Evolutionary conservation across 2,888 invertebrate species (phyloP).

Genomic region (Lordiphosa fenestrarum): DNA sequence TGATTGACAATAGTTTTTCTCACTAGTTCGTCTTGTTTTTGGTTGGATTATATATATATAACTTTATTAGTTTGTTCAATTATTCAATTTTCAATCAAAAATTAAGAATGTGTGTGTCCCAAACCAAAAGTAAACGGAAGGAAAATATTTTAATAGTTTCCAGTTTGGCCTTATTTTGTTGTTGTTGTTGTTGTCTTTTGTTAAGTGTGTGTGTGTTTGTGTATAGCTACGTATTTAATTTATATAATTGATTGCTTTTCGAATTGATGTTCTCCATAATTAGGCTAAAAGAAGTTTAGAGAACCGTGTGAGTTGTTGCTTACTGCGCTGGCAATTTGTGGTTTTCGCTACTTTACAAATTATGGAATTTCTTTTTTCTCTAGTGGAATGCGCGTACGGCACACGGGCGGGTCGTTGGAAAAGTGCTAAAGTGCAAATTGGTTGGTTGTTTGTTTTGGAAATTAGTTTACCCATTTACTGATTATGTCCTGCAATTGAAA

Average conservation of each 20-base stretch:
- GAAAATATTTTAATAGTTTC: slow-evolving; percentile 19
- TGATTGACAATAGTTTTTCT: slow-evolving; percentile 7
- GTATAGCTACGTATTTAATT: slow-evolving; percentile 31
- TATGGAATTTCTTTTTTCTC: slow-evolving; percentile 20
- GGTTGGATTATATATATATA: slow-evolving; percentile 54
- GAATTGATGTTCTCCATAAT: slow-evolving; percentile 34
- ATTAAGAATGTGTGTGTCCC: slow-evolving; percentile 30
- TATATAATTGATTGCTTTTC: slow-evolving; percentile 57
- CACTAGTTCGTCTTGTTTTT: slow-evolving; percentile 16
- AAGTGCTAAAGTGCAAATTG: slow-evolving; percentile 50
- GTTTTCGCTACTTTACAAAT: slow-evolving; percentile 24
- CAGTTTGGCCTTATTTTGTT: no score
- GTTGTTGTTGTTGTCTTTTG: not conserved
- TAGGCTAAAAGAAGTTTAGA: slow-evolving; percentile 27
- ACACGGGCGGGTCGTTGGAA: slow-evolving; percentile 40
- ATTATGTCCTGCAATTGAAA: slow-evolving; percentile 73
- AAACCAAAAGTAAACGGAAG: slow-evolving; percentile 45
- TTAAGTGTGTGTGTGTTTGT: slow-evolving; percentile 13
- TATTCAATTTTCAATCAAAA: slow-evolving; percentile 9
- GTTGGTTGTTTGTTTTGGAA: slow-evolving; percentile 32
- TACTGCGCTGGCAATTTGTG: slow-evolving; percentile 29
- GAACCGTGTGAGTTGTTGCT: slow-evolving; percentile 15
- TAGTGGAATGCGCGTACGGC: slow-evolving; percentile 52
- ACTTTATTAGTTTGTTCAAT: slow-evolving; percentile 61
- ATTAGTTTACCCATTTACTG: slow-evolving; percentile 79